Evolutionary conservation across 1,140 invertebrate genomes (phyloP).

Genomic region (Liolophura sinensis): DNA sequence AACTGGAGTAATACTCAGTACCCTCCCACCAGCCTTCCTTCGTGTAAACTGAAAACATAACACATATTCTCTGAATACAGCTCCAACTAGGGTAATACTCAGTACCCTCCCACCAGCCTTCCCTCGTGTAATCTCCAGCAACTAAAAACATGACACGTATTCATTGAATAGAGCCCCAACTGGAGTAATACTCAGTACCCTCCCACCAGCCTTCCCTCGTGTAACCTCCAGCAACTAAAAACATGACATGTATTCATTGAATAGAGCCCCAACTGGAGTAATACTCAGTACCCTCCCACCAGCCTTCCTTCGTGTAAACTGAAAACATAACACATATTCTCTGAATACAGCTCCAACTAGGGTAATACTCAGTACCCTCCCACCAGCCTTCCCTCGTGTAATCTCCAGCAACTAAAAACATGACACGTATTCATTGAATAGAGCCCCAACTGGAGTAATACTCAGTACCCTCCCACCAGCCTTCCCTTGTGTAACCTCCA

Average conservation of each 20-base stretch:
- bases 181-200: not conserved
- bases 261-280: not conserved
- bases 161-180: not conserved
- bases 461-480: conserved; percentile 54
- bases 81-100: not conserved
- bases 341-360: not conserved
- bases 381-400: conserved; percentile 66
- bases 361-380: not conserved
- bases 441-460: not conserved
- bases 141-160: conserved; percentile 63
- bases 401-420: conserved; percentile 81
- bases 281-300: conserved; percentile 24
- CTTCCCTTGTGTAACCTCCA: conserved; percentile 82
- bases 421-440: not conserved
- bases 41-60: conserved; percentile 73
- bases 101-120: conserved; percentile 65
- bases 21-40: conserved; percentile 68
- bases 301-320: conserved; percentile 84
- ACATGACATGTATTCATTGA: conserved; percentile 5
- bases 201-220: conserved; percentile 72
- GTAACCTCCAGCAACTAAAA: conserved; percentile 84
- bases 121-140: conserved; percentile 81
- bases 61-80: not conserved
- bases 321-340: conserved; percentile 33
- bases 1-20: not conserved